Percentiles rank a stretch among this genome's conserved stretches.
Evolutionary conservation across 2,113 vertebrate genomes (phyloP).

Genomic region (Cercocebus atys): DNA sequence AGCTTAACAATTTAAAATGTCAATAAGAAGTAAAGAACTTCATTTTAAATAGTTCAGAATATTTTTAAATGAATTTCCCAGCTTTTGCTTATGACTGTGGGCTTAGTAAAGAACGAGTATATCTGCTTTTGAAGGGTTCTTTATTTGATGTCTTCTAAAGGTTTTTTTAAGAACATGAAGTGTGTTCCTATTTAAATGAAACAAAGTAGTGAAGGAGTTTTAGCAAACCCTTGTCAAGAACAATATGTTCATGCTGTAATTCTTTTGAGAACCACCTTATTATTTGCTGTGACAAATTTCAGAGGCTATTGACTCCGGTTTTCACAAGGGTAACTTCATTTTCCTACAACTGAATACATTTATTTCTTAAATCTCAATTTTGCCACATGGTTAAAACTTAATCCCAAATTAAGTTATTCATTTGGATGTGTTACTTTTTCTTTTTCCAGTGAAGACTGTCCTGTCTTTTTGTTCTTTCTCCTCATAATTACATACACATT

Average conservation of each 20-base stretch:
- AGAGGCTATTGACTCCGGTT: neutral
- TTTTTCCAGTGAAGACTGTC: neutral
- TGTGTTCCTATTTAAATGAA: neutral
- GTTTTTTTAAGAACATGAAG: constrained; percentile 24
- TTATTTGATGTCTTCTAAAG: constrained; percentile 5
- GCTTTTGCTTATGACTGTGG: neutral
- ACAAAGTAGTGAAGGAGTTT: neutral
- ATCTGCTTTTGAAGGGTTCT: neutral
- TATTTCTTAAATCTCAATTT: neutral
- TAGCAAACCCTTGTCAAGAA: neutral
- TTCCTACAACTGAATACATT: neutral
- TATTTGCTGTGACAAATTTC: constrained; percentile 26
- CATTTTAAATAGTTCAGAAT: constrained; percentile 50
- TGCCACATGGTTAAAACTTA: neutral
- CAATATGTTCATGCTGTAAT: neutral
- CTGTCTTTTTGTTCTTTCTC: neutral
- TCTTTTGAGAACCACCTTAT: neutral
- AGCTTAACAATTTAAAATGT: constrained; percentile 68
- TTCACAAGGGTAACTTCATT: neutral
- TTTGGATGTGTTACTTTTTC: neutral
- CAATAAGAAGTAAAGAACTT: constrained; percentile 54
- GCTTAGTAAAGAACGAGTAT: neutral
- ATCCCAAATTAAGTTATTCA: neutral
- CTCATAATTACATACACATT: rapidly evolving
- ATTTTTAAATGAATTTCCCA: constrained; percentile 43